Conservation (phyloP, 2,113 vertebrate species). For the Leptobrachium leishanense region DNA sequence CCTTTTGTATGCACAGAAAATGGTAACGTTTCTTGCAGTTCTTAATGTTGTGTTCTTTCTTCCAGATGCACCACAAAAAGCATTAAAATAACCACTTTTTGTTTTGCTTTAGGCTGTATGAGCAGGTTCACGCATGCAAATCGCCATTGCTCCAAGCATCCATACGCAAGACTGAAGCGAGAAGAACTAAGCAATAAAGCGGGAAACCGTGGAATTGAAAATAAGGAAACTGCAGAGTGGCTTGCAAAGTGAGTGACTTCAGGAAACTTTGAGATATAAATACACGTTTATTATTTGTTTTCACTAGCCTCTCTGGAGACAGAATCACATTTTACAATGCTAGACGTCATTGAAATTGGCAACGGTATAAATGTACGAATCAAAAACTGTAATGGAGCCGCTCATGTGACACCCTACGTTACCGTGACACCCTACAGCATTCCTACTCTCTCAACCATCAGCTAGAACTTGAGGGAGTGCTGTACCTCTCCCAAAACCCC, state of each 20-base stretch:
- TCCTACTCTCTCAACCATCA: too few relatives aligned
- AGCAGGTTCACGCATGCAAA: slow-evolving; percentile 97
- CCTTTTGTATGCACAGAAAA: slow-evolving; percentile 97
- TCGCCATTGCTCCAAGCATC: slow-evolving; percentile 94
- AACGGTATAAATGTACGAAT: too few relatives aligned
- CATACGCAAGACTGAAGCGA: slow-evolving; percentile 89
- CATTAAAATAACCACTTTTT: background rate
- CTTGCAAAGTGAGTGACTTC: slow-evolving; percentile 82
- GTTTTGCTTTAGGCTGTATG: slow-evolving; percentile 72
- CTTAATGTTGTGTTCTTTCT: background rate
- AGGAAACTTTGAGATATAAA: too few relatives aligned
- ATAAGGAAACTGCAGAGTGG: slow-evolving; percentile 96
- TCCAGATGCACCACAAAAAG: background rate
- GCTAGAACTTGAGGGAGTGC: too few relatives aligned
- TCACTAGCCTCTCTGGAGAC: too few relatives aligned
- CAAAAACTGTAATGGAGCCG: too few relatives aligned
- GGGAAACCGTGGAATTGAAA: slow-evolving; percentile 80
- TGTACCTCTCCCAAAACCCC: too few relatives aligned
- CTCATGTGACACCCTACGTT: too few relatives aligned
- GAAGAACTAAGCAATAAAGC: slow-evolving; percentile 80
- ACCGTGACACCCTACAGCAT: too few relatives aligned
- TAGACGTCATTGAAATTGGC: too few relatives aligned
- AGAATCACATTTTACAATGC: too few relatives aligned
- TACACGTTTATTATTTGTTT: too few relatives aligned
- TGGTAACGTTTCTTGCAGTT: slow-evolving; percentile 64